Conservation (phyloP, 2,888 invertebrate genomes). For the Phyto melanocephala region DNA sequence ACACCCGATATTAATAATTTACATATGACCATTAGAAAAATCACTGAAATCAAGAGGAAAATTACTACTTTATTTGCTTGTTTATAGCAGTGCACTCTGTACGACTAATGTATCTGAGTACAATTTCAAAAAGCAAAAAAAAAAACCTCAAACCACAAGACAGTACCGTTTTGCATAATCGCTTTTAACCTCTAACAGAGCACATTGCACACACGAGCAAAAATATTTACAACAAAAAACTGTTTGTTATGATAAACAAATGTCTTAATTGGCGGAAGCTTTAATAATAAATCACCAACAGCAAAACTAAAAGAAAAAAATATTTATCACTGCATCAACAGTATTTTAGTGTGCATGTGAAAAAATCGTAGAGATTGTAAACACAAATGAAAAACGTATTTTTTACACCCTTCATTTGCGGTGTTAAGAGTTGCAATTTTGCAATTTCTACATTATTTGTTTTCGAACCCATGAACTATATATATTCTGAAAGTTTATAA, state of each 20-base stretch:
- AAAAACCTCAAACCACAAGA: background rate
- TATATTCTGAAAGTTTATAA: no score
- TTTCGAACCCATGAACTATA: no score
- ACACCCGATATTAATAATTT: no score
- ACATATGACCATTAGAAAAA: no score
- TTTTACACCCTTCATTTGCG: no score
- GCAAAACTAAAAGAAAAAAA: slow-evolving; percentile 24
- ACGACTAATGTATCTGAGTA: background rate
- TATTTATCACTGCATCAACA: background rate
- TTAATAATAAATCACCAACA: slow-evolving; percentile 62
- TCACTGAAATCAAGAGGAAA: no score
- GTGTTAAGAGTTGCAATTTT: no score
- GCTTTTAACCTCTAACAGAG: background rate
- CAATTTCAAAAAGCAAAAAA: background rate
- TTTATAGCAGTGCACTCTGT: no score
- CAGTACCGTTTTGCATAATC: slow-evolving; percentile 26
- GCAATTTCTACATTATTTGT: no score
- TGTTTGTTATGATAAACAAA: slow-evolving; percentile 27
- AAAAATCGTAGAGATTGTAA: background rate
- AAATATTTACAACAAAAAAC: background rate
- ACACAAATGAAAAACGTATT: slow-evolving; percentile 23
- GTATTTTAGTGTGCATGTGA: background rate
- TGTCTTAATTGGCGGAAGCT: slow-evolving; percentile 62
- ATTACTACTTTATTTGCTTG: no score
- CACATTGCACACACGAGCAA: background rate